Evolutionary conservation across 2,113 vertebrate genomes (phyloP), one percentile per base, ranked within the genome.

Genomic region (Xyliphius kryptos): DNA sequence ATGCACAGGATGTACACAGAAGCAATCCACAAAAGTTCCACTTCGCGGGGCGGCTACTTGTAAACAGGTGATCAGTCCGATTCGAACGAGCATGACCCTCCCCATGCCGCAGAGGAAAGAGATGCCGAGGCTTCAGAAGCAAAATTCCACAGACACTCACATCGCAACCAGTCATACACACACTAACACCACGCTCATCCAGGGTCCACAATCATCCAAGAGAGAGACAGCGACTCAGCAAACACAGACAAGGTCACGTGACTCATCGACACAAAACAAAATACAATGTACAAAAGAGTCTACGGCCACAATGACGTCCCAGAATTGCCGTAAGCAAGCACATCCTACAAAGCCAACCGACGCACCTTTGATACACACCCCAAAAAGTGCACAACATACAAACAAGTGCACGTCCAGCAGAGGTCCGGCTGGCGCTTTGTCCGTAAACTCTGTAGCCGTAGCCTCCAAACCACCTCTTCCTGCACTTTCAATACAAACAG

Each of bases 1-100:
- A 13, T 89, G 87, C 49, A 70, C 21, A 15, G 81, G 82, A 11
- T 88, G 86, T 57, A 84, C 83, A 40, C 74, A 83, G 56, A 83
- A 76, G 51, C 79, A 83, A 22, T 82, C 84, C 22, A 80, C 82
- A 1, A 85, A n/a, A n/a, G 71, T 80, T 13, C 74, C 82, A 3
- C 76, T 77, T 2, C 86, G 84, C 78, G 83, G 79, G 20, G 78
- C 69, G 2, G 22, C 79, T 0, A 77, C 83, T 32, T 88, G 87
- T 68, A 79, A 78, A 66, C 78, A 60, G 67, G 70, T 63, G 0
- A 70, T 69, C 51, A 76, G 64, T 76, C 82, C 79, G 59, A 78
- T 82, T 32, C 78, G 71, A 58, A 71, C 71, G 6, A 85, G 83
- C 69, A 81, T 85, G 78, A 86, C 83, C 26, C 79, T 87, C 66